Percentiles rank a stretch among this genome's conserved stretches.
Conservation (phyloP, 2,797 vertebrate genomes). For the Enoplosus armatus region DNA sequence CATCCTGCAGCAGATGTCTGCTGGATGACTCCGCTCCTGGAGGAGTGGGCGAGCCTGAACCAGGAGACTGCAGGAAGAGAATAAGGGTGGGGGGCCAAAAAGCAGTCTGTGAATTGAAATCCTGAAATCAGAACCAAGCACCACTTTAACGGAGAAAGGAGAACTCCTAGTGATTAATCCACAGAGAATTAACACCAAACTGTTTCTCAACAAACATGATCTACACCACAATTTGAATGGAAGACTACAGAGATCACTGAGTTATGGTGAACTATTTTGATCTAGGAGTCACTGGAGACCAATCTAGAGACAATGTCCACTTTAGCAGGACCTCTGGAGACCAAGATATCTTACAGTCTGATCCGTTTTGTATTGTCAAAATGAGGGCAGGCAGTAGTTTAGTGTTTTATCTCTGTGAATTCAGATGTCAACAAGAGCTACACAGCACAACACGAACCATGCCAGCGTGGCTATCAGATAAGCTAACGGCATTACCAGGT, state of each 20-base stretch:
- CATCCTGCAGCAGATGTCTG: constrained; percentile 87
- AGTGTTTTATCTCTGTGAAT: neutral
- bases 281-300: too few species aligned
- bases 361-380: too few species aligned
- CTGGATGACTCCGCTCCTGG: constrained; percentile 93
- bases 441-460: neutral
- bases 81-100: neutral
- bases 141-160: neutral
- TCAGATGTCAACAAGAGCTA: neutral
- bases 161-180: too few species aligned
- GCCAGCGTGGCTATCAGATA: neutral
- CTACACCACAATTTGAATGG: neutral
- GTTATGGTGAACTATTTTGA: neutral
- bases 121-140: neutral
- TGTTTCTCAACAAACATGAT: too few species aligned
- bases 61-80: constrained; percentile 87
- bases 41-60: constrained; percentile 91
- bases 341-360: too few species aligned
- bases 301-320: neutral
- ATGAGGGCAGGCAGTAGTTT: neutral
- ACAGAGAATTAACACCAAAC: too few species aligned
- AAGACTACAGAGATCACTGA: neutral
- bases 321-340: neutral
- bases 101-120: neutral
- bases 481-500: neutral